Percentiles rank a stretch among this genome's conserved stretches.
Evolutionary conservation across 2,888 invertebrate species (phyloP).

Genomic region (Saturnia japonica): DNA sequence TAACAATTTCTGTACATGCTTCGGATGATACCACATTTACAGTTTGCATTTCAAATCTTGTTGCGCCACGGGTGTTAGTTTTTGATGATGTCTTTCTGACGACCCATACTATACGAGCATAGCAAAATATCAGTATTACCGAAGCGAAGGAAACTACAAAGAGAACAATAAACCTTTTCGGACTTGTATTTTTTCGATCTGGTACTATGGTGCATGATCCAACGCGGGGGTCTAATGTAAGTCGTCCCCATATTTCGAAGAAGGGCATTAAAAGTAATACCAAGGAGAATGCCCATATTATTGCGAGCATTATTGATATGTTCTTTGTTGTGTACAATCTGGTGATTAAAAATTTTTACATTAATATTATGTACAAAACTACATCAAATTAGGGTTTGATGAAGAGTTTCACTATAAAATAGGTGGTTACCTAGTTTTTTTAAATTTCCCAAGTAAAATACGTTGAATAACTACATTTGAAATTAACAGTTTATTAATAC

Average conservation of each 20-base stretch:
- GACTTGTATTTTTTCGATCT: constrained; percentile 22
- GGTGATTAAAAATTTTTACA: constrained; percentile 7
- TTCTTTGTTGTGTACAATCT: constrained; percentile 28
- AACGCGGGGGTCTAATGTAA: constrained; percentile 24
- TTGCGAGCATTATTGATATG: constrained; percentile 26
- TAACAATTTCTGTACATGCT: background rate
- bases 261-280: constrained; percentile 19
- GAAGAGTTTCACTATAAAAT: background rate
- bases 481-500: background rate
- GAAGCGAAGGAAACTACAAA: constrained; percentile 23
- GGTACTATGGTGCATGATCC: constrained; percentile 26
- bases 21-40: background rate
- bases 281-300: constrained; percentile 26
- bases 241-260: constrained; percentile 26
- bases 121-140: constrained; percentile 23
- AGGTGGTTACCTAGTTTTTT: background rate
- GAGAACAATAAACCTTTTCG: constrained; percentile 21
- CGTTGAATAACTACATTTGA: background rate
- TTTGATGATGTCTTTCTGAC: constrained; percentile 25
- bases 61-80: background rate
- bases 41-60: constrained; percentile 3
- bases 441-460: background rate
- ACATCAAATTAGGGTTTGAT: background rate
- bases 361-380: background rate
- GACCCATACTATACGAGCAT: constrained; percentile 26